phyloP scores from a whole-genome alignment of 2,888 invertebrate genomes.

The Heliconius cydno region DNA sequence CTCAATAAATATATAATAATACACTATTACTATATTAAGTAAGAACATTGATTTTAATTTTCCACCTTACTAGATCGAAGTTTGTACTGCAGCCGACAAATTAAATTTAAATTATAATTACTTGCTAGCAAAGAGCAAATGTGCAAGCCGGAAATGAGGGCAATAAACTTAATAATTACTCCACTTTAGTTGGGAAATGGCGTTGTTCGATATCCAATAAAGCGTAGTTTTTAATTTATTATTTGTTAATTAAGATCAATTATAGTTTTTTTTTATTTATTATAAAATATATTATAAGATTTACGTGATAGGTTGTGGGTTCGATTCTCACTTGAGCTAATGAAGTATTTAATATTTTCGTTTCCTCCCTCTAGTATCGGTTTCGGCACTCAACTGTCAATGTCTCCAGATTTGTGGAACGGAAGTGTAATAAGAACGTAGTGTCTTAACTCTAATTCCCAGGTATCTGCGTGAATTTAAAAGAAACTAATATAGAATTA shows the following conservation, averaged over 20 bases:
- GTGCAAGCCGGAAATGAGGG: slow-evolving; percentile 29
- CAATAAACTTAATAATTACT: slow-evolving; percentile 28
- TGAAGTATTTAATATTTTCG: no score
- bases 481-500: background rate
- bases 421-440: no score
- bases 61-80: background rate
- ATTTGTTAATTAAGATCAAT: background rate
- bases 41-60: no score
- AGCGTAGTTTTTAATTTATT: background rate
- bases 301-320: no score
- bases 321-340: no score
- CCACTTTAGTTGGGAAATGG: background rate
- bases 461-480: no score
- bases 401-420: no score
- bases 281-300: no score
- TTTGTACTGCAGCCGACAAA: background rate
- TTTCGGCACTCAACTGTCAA: no score
- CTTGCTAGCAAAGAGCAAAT: slow-evolving; percentile 17
- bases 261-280: no score
- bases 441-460: no score
- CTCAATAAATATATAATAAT: background rate
- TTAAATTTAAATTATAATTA: background rate
- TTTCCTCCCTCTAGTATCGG: no score
- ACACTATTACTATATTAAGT: background rate
- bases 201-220: slow-evolving; percentile 8